Evolutionary conservation across 1,140 invertebrate species (phyloP).

Genomic region (Drosophila triauraria): DNA sequence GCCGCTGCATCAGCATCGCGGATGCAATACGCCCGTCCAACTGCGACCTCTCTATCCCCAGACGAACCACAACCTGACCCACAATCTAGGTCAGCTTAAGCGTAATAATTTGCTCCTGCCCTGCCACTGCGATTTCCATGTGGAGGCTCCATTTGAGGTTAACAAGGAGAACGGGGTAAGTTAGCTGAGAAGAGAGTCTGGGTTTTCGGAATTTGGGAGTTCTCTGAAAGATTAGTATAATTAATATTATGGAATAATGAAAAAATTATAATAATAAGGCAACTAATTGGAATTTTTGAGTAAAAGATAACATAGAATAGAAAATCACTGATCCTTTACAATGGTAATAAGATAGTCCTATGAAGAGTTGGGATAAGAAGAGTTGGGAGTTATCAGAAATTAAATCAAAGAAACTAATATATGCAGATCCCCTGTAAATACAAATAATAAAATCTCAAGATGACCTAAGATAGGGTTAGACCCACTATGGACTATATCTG

Average conservation of each 20-base stretch:
- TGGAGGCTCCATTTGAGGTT: constrained; percentile 51
- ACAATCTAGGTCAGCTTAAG: neutral
- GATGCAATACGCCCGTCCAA: constrained; percentile 17
- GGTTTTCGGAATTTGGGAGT: neutral
- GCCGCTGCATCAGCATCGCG: constrained; percentile 23
- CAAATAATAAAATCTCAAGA: neutral
- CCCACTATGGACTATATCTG: constrained; percentile 3
- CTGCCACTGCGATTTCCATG: constrained; percentile 57
- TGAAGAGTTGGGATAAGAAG: neutral
- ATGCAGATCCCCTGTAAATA: neutral
- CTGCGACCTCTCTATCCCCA: neutral
- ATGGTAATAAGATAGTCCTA: neutral
- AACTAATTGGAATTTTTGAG: neutral
- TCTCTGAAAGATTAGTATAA: neutral
- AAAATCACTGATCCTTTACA: neutral
- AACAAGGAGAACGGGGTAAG: constrained; percentile 70
- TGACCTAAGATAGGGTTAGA: neutral
- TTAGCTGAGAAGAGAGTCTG: neutral
- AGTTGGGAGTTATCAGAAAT: no score
- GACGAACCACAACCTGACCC: neutral
- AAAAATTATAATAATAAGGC: neutral
- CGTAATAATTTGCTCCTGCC: constrained; percentile 23
- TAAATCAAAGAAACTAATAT: neutral
- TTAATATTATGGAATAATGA: no score
- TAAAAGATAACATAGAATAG: no score